Evolutionary conservation across 1,140 invertebrate species (phyloP).

Genomic region (Capitella teleta): DNA sequence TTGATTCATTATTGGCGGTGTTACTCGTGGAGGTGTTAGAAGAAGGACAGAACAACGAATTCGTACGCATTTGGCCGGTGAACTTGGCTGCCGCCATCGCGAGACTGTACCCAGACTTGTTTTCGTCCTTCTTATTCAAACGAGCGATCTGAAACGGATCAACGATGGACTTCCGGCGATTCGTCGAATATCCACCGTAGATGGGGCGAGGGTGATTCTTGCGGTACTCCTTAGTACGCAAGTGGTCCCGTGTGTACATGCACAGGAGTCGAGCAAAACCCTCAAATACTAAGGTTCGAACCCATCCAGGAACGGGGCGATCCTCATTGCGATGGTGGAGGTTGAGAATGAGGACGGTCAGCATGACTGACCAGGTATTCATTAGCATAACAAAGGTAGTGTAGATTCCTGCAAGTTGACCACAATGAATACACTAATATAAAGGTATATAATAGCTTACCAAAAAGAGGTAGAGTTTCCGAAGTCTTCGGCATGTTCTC

Average conservation of each 20-base stretch:
- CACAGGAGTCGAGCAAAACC: not conserved
- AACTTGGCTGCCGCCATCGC: not conserved
- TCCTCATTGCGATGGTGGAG: slow-evolving; percentile 84
- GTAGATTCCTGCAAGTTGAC: slow-evolving; percentile 83
- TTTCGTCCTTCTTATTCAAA: no score
- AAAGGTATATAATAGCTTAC: slow-evolving; percentile 44
- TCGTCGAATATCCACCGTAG: not conserved
- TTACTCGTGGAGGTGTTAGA: not conserved
- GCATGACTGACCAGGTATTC: slow-evolving; percentile 97
- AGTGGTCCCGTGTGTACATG: not conserved
- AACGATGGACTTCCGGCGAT: not conserved
- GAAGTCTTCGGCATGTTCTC: slow-evolving; percentile 95
- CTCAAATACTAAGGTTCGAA: not conserved
- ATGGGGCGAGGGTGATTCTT: not conserved
- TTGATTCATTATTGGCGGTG: not conserved
- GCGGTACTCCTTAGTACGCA: not conserved
- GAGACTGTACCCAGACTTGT: not conserved
- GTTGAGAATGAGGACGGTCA: slow-evolving; percentile 96
- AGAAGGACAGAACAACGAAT: not conserved
- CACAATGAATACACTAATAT: not conserved
- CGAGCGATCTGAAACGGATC: no score
- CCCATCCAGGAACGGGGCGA: not conserved
- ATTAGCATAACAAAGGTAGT: slow-evolving; percentile 99
- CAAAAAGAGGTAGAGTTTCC: slow-evolving; percentile 92
- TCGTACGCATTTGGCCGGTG: not conserved